Conservation (phyloP, 2,888 invertebrate species). For the Diaprepes abbreviatus region DNA sequence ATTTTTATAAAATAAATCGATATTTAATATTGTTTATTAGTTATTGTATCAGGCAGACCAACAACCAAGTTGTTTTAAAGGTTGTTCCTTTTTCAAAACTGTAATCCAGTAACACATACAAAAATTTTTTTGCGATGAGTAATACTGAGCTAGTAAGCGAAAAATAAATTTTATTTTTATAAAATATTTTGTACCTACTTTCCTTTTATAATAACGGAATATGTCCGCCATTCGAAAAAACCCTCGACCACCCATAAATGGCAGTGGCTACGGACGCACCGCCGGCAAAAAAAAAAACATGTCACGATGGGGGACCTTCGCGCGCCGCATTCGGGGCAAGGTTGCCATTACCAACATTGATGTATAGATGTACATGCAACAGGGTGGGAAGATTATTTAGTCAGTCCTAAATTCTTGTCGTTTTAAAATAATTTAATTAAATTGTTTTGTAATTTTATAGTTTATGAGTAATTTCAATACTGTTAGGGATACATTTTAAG, state of each 20-base stretch:
- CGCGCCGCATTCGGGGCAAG: conserved; percentile 50
- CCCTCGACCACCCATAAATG: conserved; percentile 32
- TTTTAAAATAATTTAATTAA: background rate
- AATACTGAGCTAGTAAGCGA: no score
- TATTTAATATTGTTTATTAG: no score
- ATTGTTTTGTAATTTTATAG: background rate
- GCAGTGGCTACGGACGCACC: conserved; percentile 33
- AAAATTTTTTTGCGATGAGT: no score
- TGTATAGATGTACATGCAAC: conserved; percentile 26
- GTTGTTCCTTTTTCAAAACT: no score
- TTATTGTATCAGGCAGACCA: no score
- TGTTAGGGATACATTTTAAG: background rate
- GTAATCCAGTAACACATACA: no score
- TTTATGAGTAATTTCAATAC: background rate
- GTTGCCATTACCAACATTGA: conserved; percentile 32
- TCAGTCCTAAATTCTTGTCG: background rate
- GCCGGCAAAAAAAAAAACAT: conserved; percentile 31
- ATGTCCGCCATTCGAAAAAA: conserved; percentile 11
- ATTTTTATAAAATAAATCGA: no score
- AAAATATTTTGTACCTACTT: background rate
- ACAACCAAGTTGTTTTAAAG: no score
- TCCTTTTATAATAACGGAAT: conserved; percentile 15
- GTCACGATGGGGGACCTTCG: conserved; percentile 43
- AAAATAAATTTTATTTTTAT: background rate
- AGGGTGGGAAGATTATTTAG: conserved; percentile 25